Base-by-base conservation (phyloP, 2,113 vertebrate species). In the Thomomys bottae region DNA sequence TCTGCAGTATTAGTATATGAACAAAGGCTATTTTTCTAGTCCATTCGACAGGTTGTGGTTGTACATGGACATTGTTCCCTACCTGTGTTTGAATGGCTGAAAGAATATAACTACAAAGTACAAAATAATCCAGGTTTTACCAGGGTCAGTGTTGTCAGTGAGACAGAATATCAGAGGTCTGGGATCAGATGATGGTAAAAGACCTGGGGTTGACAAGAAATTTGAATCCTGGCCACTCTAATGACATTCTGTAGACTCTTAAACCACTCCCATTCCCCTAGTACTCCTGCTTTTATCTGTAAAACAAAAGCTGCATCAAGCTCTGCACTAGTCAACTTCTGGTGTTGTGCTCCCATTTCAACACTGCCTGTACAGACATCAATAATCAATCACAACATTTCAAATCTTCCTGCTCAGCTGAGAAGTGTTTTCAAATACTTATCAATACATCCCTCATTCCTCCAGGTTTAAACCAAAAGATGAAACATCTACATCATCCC, bases 41-140 rank as follows among this genome's bases (percentile, higher is more conserved):
- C 32, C 8, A 38, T 49, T 71, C 7, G 18, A 68, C 36, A 77
- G 49, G 61, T 64, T 86, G 75, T 34, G 84, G 8, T 66, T 18
- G 34, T 23, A 2, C 32, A 18, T 59, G 59, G 15, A 75, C 73
- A 67, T 61, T 66, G 49, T 2, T 73, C n/a, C 20, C 45, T 54
- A 14, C 9, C 59, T 63, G 0, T 59, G 18, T 85, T 34, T 40
- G 36, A 76, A 59, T 71, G 38, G 59, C 8, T 32, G 68, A 68
- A 76, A 73, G 32, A 36, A 1, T 17, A 5, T 61, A 17, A 64
- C 30, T 71, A 21, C 8, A 84, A 63, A 40, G 26, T 59, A 36
- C 6, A 57, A 87, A 72, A 88, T 20, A 92, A 71, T 59, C n/a
- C 90, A 57, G 21, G 38, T 32, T 85, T 92, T 63, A 63, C 21